Conservation (phyloP, 2,888 invertebrate genomes). For the Abscondita cerata region DNA sequence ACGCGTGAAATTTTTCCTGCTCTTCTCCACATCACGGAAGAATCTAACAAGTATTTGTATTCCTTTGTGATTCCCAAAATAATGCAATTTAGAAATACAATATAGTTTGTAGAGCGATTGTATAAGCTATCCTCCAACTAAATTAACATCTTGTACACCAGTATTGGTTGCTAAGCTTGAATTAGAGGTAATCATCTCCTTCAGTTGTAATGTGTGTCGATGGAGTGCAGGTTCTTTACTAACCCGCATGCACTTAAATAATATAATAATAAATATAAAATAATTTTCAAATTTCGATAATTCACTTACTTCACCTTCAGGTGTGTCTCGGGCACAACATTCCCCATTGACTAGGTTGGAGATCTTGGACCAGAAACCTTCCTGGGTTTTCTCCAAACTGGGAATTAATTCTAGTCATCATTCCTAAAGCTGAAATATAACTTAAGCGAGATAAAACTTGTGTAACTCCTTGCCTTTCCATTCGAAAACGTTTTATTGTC, state of each 20-base stretch:
- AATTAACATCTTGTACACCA: slow-evolving; percentile 90
- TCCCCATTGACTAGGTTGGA: slow-evolving; percentile 98
- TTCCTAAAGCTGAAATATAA: slow-evolving; percentile 96
- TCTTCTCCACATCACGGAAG: slow-evolving; percentile 85
- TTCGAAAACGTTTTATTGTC: slow-evolving; percentile 98
- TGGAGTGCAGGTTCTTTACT: slow-evolving; percentile 96
- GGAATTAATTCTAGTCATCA: slow-evolving; percentile 99
- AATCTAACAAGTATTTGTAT: slow-evolving; percentile 76
- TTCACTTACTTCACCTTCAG: slow-evolving; percentile 94
- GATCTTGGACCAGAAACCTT: slow-evolving; percentile 95
- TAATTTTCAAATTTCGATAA: too few species aligned
- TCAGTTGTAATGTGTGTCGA: slow-evolving; percentile 99
- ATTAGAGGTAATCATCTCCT: slow-evolving; percentile 85
- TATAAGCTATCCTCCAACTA: slow-evolving; percentile 85
- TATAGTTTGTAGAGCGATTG: slow-evolving; percentile 77
- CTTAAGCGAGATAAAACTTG: slow-evolving; percentile 95
- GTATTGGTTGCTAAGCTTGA: slow-evolving; percentile 83
- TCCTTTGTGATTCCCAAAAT: slow-evolving; percentile 89
- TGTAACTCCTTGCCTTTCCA: slow-evolving; percentile 98
- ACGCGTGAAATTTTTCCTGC: slow-evolving; percentile 88
- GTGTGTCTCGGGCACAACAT: slow-evolving; percentile 99
- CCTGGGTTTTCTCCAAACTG: slow-evolving; percentile 99
- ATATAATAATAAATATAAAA: too few species aligned
- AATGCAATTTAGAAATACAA: slow-evolving; percentile 97
- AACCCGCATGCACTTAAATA: slow-evolving; percentile 98